These are phyloP conservation scores for Harpagoxenus sublaevis DNA, from an alignment of 2,888 invertebrate species.

Conservation along the genomic window DNA sequence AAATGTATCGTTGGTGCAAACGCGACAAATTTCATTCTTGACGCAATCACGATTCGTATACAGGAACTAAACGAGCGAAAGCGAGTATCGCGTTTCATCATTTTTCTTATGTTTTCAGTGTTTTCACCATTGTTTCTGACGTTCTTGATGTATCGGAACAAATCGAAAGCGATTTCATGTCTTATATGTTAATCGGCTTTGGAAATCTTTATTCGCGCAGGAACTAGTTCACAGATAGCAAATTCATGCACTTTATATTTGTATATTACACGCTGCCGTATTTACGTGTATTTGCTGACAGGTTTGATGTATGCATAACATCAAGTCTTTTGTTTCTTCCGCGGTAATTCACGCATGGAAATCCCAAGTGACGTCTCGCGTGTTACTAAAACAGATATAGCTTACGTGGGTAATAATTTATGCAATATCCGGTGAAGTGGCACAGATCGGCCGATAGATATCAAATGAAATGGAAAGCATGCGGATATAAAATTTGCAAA, in stretches of 20 bases:
- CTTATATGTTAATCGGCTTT: background rate
- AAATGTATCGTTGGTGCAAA: slow-evolving; percentile 25
- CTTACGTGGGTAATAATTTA: slow-evolving; percentile 19
- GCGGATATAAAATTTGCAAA: background rate
- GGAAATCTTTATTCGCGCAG: background rate
- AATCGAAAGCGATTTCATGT: background rate
- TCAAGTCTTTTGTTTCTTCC: slow-evolving; percentile 20
- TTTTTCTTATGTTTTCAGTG: background rate
- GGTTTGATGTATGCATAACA: background rate
- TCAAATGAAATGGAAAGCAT: background rate
- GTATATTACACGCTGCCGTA: background rate
- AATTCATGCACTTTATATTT: background rate
- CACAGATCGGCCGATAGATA: background rate
- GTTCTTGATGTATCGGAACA: background rate
- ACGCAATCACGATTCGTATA: slow-evolving; percentile 30
- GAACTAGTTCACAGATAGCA: background rate
- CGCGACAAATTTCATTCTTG: slow-evolving; percentile 45
- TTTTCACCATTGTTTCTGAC: background rate
- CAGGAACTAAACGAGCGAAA: slow-evolving; percentile 61
- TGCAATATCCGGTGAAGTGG: slow-evolving; percentile 1
- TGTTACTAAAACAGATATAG: slow-evolving; percentile 11
- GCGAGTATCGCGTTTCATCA: slow-evolving; percentile 8
- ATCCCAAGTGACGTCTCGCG: background rate
- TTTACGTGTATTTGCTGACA: background rate
- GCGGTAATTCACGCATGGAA: background rate